Conservation (phyloP, 2,797 vertebrate genomes). For the Sebastes matsubarae region DNA sequence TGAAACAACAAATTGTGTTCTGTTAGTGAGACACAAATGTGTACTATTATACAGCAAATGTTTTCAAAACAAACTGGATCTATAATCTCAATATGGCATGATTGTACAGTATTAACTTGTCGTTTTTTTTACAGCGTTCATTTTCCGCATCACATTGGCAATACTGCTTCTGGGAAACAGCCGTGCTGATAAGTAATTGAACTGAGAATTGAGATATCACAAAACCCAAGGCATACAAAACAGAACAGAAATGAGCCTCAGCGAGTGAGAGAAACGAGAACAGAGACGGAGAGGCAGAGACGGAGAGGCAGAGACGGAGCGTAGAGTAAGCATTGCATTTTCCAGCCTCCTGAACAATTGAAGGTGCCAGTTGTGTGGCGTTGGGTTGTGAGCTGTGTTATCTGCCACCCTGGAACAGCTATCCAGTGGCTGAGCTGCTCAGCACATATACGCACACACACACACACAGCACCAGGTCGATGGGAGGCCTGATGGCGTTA, state of each 20-base stretch:
- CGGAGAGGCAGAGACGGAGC: conserved; percentile 21
- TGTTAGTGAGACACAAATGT: not conserved
- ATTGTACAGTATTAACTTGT: not conserved
- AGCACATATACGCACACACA: conserved; percentile 21
- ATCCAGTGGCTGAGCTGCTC: conserved; percentile 54
- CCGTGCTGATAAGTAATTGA: conserved; percentile 16
- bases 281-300: conserved; percentile 15
- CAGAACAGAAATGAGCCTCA: not conserved
- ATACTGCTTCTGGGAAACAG: conserved; percentile 6
- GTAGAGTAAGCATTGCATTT: conserved; percentile 29
- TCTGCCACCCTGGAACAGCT: conserved; percentile 63
- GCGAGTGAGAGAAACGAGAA: conserved; percentile 10
- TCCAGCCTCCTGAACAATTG: conserved; percentile 72
- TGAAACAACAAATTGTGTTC: not conserved
- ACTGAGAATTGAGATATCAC: conserved; percentile 34
- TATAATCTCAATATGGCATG: not conserved
- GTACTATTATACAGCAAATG: not conserved
- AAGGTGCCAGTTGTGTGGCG: conserved; percentile 59
- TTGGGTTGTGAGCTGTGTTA: conserved; percentile 60
- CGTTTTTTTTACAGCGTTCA: not conserved
- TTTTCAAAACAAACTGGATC: not conserved
- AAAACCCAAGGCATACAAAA: not conserved
- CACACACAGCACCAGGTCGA: conserved; percentile 52
- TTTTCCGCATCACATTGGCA: not conserved
- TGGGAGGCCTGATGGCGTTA: conserved; percentile 59